phyloP scores from a whole-genome alignment of 2,113 vertebrate species.

The Gymnorhina tibicen region DNA sequence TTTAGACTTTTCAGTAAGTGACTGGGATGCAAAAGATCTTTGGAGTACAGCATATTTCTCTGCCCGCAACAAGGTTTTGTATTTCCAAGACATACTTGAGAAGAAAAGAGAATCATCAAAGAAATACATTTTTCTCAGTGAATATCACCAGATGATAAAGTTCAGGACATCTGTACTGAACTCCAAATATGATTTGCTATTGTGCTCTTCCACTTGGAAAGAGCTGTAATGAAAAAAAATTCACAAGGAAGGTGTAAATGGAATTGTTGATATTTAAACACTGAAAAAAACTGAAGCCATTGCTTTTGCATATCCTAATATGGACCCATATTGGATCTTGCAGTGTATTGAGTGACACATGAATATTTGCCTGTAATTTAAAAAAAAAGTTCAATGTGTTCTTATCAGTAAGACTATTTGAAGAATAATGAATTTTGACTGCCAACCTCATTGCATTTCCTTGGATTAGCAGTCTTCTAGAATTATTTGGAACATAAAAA shows the following conservation, averaged over 20 bases:
- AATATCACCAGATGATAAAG: not conserved
- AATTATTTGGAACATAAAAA: not conserved
- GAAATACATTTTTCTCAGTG: not conserved
- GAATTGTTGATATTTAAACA: not conserved
- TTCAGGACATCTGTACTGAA: not conserved
- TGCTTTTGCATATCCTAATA: not conserved
- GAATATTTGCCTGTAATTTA: not conserved
- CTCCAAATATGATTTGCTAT: not conserved
- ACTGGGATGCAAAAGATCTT: not conserved
- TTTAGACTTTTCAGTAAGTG: not conserved
- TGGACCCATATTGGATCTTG: not conserved
- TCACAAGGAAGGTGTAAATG: not conserved
- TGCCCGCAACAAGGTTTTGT: not conserved
- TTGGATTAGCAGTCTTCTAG: not conserved
- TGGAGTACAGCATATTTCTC: not conserved
- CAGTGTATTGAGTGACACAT: not conserved
- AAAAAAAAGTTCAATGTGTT: not conserved
- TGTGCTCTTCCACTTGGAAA: not conserved
- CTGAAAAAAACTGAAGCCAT: not conserved
- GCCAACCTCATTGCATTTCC: not conserved
- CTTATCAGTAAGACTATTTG: not conserved
- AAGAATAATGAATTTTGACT: not conserved
- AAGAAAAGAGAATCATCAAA: not conserved
- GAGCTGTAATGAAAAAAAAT: not conserved
- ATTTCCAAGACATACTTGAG: not conserved